These are phyloP conservation scores for Periophthalmus magnuspinnatus DNA, from an alignment of 2,797 vertebrate genomes.

Conservation along the genomic window DNA sequence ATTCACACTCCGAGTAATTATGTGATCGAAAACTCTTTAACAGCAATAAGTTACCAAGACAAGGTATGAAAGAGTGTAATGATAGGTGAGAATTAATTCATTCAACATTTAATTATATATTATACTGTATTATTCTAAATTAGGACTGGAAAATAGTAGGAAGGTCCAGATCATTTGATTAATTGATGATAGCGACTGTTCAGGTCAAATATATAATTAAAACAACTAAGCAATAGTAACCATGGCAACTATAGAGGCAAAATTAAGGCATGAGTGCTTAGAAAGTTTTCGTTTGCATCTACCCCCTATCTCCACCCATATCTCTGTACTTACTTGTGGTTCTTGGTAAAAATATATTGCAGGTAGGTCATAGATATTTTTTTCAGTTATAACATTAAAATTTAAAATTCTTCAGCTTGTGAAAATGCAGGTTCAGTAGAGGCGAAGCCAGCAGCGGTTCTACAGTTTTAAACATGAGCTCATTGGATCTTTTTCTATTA, in stretches of 20 bases:
- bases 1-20: constrained; percentile 18
- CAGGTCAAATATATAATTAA: not conserved
- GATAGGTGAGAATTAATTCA: constrained; percentile 21
- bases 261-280: no score
- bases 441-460: not conserved
- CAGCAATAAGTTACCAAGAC: constrained; percentile 4
- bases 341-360: no score
- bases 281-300: no score
- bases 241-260: no score
- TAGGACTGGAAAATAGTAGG: constrained; percentile 21
- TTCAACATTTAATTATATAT: constrained; percentile 24
- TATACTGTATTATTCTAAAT: constrained; percentile 19
- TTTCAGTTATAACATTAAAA: not conserved
- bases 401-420: not conserved
- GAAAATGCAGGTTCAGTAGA: not conserved
- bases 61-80: constrained; percentile 22
- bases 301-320: no score
- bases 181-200: not conserved
- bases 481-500: not conserved
- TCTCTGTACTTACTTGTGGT: no score
- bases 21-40: constrained; percentile 17
- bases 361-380: not conserved
- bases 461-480: not conserved
- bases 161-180: not conserved
- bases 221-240: no score